These are phyloP conservation scores for Coleophora deauratella DNA, from an alignment of 2,888 invertebrate genomes.

Conservation along the genomic window DNA sequence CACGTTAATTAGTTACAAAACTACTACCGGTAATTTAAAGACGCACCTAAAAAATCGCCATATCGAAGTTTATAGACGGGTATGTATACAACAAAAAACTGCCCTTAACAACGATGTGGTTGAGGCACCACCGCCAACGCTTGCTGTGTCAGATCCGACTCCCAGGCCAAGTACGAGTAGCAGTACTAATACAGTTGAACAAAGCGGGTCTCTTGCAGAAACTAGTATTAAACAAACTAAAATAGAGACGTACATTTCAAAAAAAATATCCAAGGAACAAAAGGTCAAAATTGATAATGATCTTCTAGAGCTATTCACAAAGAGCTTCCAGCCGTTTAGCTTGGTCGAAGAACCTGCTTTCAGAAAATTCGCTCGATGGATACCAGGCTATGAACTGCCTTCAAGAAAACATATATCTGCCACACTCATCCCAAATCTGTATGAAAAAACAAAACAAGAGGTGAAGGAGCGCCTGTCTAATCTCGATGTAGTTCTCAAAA, in stretches of 20 bases:
- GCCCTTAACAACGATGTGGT: too few relatives aligned
- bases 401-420: conserved; percentile 14
- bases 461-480: too few relatives aligned
- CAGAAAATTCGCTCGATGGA: conserved; percentile 17
- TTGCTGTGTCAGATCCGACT: not conserved
- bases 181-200: not conserved
- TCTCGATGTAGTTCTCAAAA: conserved; percentile 4
- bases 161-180: not conserved
- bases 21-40: conserved; percentile 7
- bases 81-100: not conserved
- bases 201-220: not conserved
- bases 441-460: not conserved
- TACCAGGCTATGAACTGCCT: conserved; percentile 20
- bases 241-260: conserved; percentile 6
- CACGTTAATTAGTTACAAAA: conserved; percentile 3
- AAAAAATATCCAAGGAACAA: conserved; percentile 12
- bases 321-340: conserved; percentile 19
- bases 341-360: conserved; percentile 22
- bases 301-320: conserved; percentile 12
- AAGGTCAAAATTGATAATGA: too few relatives aligned
- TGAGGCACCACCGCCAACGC: too few relatives aligned
- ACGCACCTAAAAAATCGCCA: conserved; percentile 6
- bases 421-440: too few relatives aligned
- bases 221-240: conserved; percentile 1
- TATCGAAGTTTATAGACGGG: not conserved